Conservation (phyloP, 64 coral and sea anemone genomes). For the Platygyra sinensis region DNA sequence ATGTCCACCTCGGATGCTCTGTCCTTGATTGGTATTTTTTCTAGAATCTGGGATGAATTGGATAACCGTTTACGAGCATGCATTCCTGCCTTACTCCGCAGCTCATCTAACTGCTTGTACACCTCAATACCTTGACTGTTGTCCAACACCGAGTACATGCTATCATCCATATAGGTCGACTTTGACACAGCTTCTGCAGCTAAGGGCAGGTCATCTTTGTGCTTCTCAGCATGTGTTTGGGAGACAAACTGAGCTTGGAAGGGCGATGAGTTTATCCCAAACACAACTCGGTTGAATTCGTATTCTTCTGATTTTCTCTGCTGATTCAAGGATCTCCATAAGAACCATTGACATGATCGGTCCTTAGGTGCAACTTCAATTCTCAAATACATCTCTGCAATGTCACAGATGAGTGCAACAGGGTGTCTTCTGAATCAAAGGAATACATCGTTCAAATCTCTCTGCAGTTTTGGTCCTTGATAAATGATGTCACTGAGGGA, state of each 20-base stretch:
- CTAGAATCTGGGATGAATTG: constrained; percentile 53
- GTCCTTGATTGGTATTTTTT: constrained; percentile 52
- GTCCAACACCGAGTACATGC: constrained; percentile 52
- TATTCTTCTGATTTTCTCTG: no score
- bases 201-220: constrained; percentile 55
- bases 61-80: background rate
- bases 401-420: no score
- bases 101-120: constrained; percentile 27
- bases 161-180: constrained; percentile 66
- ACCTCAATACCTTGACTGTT: constrained; percentile 52
- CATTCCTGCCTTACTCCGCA: constrained; percentile 58
- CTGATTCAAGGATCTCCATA: no score
- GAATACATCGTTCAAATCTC: no score
- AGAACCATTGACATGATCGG: no score
- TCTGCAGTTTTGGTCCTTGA: no score
- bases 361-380: no score
- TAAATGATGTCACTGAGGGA: no score
- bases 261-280: background rate
- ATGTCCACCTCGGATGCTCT: constrained; percentile 54
- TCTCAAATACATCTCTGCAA: no score
- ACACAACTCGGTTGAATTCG: no score
- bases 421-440: no score
- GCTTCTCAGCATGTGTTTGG: constrained; percentile 53
- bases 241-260: constrained; percentile 62
- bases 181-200: constrained; percentile 64